These are phyloP conservation scores for Erebia epiphron DNA, from an alignment of 2,888 invertebrate genomes.

Conservation along the genomic window DNA sequence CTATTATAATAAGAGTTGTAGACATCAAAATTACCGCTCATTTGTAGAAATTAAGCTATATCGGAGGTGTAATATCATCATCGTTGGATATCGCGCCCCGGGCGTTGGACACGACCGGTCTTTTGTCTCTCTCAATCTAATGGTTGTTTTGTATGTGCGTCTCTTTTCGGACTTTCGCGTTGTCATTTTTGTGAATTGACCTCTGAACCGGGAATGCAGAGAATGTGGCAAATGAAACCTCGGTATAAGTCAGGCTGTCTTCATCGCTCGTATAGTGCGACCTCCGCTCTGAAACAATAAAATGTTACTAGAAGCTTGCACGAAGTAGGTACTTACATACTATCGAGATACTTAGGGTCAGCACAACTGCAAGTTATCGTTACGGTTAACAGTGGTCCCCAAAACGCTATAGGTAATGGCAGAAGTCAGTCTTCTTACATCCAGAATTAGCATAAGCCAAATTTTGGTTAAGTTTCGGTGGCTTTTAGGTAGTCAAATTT, in stretches of 20 bases:
- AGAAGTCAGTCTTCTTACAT: too few relatives aligned
- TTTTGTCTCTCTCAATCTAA: slow-evolving; percentile 47
- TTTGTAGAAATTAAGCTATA: slow-evolving; percentile 54
- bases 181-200: slow-evolving; percentile 78
- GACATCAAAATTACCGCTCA: slow-evolving; percentile 44
- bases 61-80: slow-evolving; percentile 62
- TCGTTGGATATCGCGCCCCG: slow-evolving; percentile 65
- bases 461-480: too few relatives aligned
- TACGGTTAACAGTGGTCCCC: too few relatives aligned
- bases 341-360: not conserved
- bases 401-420: too few relatives aligned
- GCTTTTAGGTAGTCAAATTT: too few relatives aligned
- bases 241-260: slow-evolving; percentile 50
- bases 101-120: slow-evolving; percentile 58
- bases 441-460: too few relatives aligned
- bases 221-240: slow-evolving; percentile 67
- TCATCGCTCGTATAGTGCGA: slow-evolving; percentile 45
- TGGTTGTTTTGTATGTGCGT: slow-evolving; percentile 38
- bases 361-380: not conserved
- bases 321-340: not conserved
- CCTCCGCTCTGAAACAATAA: slow-evolving; percentile 15
- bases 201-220: slow-evolving; percentile 65
- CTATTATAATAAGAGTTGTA: slow-evolving; percentile 47
- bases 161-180: slow-evolving; percentile 55
- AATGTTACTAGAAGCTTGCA: slow-evolving; percentile 9